phyloP scores from a whole-genome alignment of 2,797 vertebrate genomes.

The Gallinago solitaria region DNA sequence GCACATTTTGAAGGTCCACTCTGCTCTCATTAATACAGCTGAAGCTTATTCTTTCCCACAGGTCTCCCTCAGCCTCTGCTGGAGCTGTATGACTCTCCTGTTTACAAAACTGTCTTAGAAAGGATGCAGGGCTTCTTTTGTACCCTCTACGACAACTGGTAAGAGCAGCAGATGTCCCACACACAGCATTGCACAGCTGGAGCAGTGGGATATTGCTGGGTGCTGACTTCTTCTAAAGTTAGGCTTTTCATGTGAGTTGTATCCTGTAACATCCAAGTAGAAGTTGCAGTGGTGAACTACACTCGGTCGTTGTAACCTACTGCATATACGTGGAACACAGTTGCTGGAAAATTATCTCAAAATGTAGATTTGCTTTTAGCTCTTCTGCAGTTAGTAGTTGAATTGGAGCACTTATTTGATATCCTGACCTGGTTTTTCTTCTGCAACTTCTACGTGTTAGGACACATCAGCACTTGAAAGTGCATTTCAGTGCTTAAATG shows the following conservation, averaged over 20 bases:
- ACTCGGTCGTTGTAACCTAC: background rate
- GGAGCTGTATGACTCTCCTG: conserved; percentile 87
- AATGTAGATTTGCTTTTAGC: background rate
- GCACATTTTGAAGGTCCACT: background rate
- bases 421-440: background rate
- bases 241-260: background rate
- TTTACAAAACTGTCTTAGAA: conserved; percentile 87
- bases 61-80: conserved; percentile 86
- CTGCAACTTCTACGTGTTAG: background rate
- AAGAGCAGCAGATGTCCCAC: conserved; percentile 20
- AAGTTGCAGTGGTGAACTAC: background rate
- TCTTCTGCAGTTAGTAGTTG: background rate
- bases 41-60: conserved; percentile 53
- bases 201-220: background rate
- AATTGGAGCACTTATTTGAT: background rate
- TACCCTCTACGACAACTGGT: conserved; percentile 93
- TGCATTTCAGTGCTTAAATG: background rate
- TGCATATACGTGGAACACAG: fast-evolving
- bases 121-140: conserved; percentile 95
- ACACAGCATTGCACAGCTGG: background rate
- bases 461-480: background rate
- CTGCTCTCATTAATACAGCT: background rate
- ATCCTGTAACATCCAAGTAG: background rate
- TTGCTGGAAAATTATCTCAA: background rate
- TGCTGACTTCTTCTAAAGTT: background rate